Evolutionary conservation across 2,888 invertebrate genomes (phyloP), one percentile per base, ranked within the genome.

Genomic region (Drosophila tripunctata): DNA sequence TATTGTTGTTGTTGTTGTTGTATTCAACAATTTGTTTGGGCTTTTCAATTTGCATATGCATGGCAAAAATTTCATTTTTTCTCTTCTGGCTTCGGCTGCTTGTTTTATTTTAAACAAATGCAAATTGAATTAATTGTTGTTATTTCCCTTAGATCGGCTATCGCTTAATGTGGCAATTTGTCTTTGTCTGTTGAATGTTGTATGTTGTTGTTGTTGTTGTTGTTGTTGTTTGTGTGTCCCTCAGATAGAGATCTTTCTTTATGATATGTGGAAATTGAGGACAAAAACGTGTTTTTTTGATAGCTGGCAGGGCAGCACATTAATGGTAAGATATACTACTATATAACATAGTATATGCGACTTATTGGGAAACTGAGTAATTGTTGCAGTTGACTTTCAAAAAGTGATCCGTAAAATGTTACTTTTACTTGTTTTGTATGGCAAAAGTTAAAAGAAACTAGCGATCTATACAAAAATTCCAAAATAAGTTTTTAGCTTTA

Each of bases 51-150:
- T 86, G 67, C 78, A 83, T 85, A 83, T 69, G 40, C 36, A 76
- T 67, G 67, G 80, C 82, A 67, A 78, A 72, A 68, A 57, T 27
- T 50, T 21, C 33, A 67, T 62, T 68, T 55, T 38, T 38, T 33
- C 19, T 55, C 12, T 64, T 27, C 10, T 27, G 3, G 10, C 38
- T 24, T 21, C 56, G 50, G 48, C 50, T 33, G 40, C 50, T 67
- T 65, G 64, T 74, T 67, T 67, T 35, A 65, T 74, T 80, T 76
- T 66, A 64, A 78, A 73, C 57, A 71, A 81, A 80, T 76, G 67
- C 78, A 79, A 83, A 78, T 79, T 65, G 54, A 72, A 80, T 84
- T 86, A 82, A 83, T 84, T 78, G 81, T 77, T 74, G 72, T 77
- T 67, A 82, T 82, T 78, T 81, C 73, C 48, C 77, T 61, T 30